Base-by-base conservation (phyloP, 2,888 invertebrate species). In the Cinara cedri region DNA sequence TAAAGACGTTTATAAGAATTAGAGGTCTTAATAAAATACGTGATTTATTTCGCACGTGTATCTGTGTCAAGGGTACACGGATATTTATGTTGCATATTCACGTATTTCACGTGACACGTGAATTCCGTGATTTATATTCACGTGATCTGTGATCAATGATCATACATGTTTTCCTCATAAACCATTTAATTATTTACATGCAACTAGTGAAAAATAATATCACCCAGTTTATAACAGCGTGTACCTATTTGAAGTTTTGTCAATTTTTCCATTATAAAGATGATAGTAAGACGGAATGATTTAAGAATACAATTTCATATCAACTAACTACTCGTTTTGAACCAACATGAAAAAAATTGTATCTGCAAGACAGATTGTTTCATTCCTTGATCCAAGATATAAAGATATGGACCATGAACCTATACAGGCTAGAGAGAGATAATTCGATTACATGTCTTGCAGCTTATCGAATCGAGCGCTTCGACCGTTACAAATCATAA, bases 321-420 rank as follows among this genome's bases (percentile, higher is more conserved):
- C 46, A 66, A 66, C 44, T 44, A 9, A 66, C 21, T 14, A 46
- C 46, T 1, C 44, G 46, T 66, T 46, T 66, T 19, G 46, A 24
- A 62, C 26, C 14, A 2, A n/a, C 3, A n/a, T 62, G 34, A 26
- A 62, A 0, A 26, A 11, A 26, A 62, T 42, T 16, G 62, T 62
- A 1, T 6, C 62, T 34, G 62, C 34, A 42, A 26, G 62, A 62
- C 62, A 62, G 1, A 9, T 62, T 3, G 34, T 26, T 26, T 62
- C 34, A 14, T 62, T 62, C 26, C 16, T 62, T 1, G 34, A 62
- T 26, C 62, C 62, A 26, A 16, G 62, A 62, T n/a, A 49, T 13
- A 44, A 44, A 44, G n/a, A n/a, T n/a, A n/a, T n/a, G n/a, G n/a
- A n/a, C n/a, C 21, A 62, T 34, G 62, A 62, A 62, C 62, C 34